These are phyloP conservation scores for Tuberolachnus salignus DNA, from an alignment of 2,888 invertebrate genomes.

Conservation along the genomic window DNA sequence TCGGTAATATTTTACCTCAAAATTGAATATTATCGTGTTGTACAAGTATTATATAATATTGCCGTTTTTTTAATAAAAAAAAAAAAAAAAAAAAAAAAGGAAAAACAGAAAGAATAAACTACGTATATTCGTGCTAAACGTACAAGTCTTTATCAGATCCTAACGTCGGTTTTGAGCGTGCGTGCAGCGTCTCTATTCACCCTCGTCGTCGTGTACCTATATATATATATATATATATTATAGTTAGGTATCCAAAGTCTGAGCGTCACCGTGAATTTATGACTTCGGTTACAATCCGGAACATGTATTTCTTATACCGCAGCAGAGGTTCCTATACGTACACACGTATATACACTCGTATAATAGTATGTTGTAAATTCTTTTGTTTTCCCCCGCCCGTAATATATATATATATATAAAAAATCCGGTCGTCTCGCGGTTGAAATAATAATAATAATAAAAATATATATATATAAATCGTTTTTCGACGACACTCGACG, in stretches of 20 bases:
- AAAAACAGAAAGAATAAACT: neutral
- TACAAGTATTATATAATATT: too few relatives aligned
- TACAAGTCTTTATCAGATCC: conserved; percentile 33
- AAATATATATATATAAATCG: conserved; percentile 30
- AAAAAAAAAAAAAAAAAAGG: neutral
- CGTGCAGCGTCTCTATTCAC: conserved; percentile 43
- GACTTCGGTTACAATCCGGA: conserved; percentile 8
- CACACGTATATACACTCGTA: neutral
- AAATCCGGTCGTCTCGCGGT: conserved; percentile 33
- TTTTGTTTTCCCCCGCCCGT: conserved; percentile 37
- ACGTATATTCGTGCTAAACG: conserved; percentile 29
- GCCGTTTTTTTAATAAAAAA: neutral
- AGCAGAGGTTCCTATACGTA: neutral
- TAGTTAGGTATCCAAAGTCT: conserved; percentile 1
- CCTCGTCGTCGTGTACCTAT: conserved; percentile 5
- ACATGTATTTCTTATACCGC: conserved; percentile 9
- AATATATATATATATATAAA: neutral
- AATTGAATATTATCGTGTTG: too few relatives aligned
- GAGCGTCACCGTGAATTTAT: conserved; percentile 41
- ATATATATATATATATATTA: too few relatives aligned
- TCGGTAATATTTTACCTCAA: too few relatives aligned
- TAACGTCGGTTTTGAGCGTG: conserved; percentile 26
- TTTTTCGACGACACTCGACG: conserved; percentile 39
- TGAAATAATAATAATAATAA: neutral
- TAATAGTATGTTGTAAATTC: conserved; percentile 30